A percentile compares a stretch with the other conserved stretches of the same genome.
These are phyloP conservation scores for Butorides virescens DNA, from an alignment of 2,113 vertebrate genomes.

Conservation along the genomic window DNA sequence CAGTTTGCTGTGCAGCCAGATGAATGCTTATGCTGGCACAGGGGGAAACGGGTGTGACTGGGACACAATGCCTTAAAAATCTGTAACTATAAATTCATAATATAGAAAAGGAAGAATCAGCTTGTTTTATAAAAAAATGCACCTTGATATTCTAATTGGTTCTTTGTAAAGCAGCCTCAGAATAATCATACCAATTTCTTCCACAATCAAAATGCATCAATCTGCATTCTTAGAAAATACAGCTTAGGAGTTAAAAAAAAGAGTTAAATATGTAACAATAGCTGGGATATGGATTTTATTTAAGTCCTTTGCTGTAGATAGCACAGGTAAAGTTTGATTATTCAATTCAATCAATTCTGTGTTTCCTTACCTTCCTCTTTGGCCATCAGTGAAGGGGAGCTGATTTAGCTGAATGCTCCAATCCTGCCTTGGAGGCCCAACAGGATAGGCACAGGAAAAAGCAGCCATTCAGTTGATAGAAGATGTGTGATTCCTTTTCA, in stretches of 20 bases:
- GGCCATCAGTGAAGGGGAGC: neutral
- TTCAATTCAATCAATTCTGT: neutral
- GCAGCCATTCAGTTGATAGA: rapidly evolving
- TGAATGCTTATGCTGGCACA: neutral
- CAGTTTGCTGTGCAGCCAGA: neutral
- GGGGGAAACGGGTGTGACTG: rapidly evolving
- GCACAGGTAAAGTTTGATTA: neutral
- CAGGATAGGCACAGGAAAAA: neutral
- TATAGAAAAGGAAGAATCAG: neutral
- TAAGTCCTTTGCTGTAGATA: neutral
- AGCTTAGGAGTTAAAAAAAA: neutral
- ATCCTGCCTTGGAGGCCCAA: neutral
- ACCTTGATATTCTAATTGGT: neutral
- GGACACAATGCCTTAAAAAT: neutral
- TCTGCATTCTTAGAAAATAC: neutral
- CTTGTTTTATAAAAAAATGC: neutral
- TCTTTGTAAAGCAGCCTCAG: neutral
- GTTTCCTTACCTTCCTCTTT: neutral
- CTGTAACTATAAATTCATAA: neutral
- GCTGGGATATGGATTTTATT: rapidly evolving
- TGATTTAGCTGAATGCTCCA: neutral
- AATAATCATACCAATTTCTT: neutral
- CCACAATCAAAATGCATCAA: neutral
- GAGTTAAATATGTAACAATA: neutral
- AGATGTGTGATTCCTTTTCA: neutral